phyloP scores from a whole-genome alignment of 1,140 invertebrate species.

The Lethrus apterus region DNA sequence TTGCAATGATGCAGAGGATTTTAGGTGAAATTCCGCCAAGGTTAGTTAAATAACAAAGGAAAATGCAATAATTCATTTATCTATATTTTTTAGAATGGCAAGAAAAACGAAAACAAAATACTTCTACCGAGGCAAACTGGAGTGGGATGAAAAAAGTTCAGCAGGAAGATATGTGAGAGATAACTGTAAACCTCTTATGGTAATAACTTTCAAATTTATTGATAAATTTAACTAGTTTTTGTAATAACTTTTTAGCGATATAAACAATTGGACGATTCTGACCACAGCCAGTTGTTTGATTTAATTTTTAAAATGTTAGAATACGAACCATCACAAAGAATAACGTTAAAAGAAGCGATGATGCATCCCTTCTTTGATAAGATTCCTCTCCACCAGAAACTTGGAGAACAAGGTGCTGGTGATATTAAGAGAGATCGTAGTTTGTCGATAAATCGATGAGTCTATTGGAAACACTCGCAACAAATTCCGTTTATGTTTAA shows the following conservation, averaged over 20 bases:
- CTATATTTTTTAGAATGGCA: slow-evolving; percentile 64
- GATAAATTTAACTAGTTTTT: background rate
- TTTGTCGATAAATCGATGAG: slow-evolving; percentile 44
- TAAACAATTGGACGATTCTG: slow-evolving; percentile 78
- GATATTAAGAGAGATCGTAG: slow-evolving; percentile 51
- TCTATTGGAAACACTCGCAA: background rate
- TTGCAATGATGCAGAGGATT: slow-evolving; percentile 99
- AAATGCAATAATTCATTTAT: too few species aligned
- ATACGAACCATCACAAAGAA: slow-evolving; percentile 87
- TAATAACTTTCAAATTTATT: too few species aligned
- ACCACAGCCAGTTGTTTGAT: slow-evolving; percentile 90
- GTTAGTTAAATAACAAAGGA: slow-evolving; percentile 40
- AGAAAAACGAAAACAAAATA: slow-evolving; percentile 96
- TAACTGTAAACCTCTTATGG: slow-evolving; percentile 92
- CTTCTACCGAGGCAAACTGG: slow-evolving; percentile 88
- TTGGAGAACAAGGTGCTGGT: slow-evolving; percentile 51
- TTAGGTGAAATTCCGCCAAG: slow-evolving; percentile 91
- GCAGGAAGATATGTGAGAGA: slow-evolving; percentile 95
- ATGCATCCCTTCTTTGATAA: slow-evolving; percentile 90
- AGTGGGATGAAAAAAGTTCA: slow-evolving; percentile 91
- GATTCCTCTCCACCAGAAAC: slow-evolving; percentile 63
- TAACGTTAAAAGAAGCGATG: slow-evolving; percentile 83
- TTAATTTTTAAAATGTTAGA: slow-evolving; percentile 93
- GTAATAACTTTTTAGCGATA: slow-evolving; percentile 68
- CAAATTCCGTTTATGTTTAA: background rate